A percentile compares a stretch with the other conserved stretches of the same genome.
These are phyloP conservation scores for Baronia brevicornis DNA, from an alignment of 2,888 invertebrate species.

Conservation along the genomic window DNA sequence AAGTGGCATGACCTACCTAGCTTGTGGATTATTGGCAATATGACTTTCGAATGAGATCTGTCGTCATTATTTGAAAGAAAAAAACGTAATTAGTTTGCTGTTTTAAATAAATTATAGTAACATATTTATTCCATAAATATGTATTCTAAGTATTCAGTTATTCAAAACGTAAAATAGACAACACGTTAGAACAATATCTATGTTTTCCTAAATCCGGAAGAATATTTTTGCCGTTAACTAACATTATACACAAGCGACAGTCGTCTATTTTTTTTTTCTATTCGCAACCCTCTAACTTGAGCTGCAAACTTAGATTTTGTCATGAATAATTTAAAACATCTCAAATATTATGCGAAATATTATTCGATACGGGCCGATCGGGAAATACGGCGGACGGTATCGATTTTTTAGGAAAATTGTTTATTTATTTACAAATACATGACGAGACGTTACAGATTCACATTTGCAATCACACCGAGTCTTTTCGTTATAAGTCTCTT, in stretches of 20 bases:
- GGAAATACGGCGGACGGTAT: conserved; percentile 18
- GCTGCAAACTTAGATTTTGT: conserved; percentile 54
- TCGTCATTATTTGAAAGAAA: too few relatives aligned
- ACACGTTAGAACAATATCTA: too few relatives aligned
- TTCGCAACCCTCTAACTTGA: conserved; percentile 35
- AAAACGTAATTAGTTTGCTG: too few relatives aligned
- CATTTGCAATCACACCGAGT: not conserved
- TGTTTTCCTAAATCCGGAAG: too few relatives aligned
- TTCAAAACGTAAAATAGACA: too few relatives aligned
- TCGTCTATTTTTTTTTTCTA: conserved; percentile 45
- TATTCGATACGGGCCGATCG: conserved; percentile 21
- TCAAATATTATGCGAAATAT: conserved; percentile 44
- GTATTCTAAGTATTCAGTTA: too few relatives aligned
- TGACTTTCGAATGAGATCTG: too few relatives aligned
- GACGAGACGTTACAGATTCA: conserved; percentile 2
- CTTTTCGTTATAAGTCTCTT: not conserved
- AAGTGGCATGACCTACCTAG: too few relatives aligned
- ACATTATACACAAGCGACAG: conserved; percentile 10
- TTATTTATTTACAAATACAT: conserved; percentile 8
- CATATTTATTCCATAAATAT: too few relatives aligned
- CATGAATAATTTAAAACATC: conserved; percentile 64
- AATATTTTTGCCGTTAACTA: conserved; percentile 9
- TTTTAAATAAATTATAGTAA: too few relatives aligned
- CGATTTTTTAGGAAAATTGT: conserved; percentile 17
- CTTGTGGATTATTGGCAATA: too few relatives aligned